Base-by-base conservation (phyloP, 1,140 invertebrate species). In the Cydia fagiglandana region DNA sequence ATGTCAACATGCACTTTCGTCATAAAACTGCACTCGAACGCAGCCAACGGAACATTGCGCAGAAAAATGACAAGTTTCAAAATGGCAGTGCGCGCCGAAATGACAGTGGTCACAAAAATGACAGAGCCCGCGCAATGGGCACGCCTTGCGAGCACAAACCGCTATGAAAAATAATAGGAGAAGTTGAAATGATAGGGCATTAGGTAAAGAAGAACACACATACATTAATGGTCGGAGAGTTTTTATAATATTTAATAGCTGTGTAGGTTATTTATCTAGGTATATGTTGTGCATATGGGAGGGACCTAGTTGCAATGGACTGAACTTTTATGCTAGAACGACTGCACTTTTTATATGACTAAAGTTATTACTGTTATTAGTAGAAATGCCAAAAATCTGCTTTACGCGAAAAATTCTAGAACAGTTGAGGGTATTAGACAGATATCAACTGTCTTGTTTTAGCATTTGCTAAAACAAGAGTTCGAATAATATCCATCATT, bases 11-110 rank as follows among this genome's bases (percentile, higher is more conserved):
- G 20, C 17, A 61, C 17, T 61, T 61, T 61, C 20, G 56, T 61
- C 56, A 61, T 10, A 61, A 56, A 61, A 10, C 56, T 61, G 56
- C 56, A 12, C 9, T 56, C 53, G 6, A 24, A 24, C 20, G 56
- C 56, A 61, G 6, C 20, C 56, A 61, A 12, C 56, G 56, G 56
- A 61, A 61, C 56, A 61, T 61, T 12, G 56, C 56, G 20, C 56
- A 24, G 17, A 61, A 61, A 61, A 61, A 61, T 61, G 17, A 61
- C 56, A 10, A 7, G 7, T 61, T 24, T 20, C 56, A 61, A 61
- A 61, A 61, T 61, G 4, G n/a, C n/a, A 7, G 50, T 53, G 12
- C n/a, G 6, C 50, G 50, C 12, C 6, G n/a, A 53, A 53, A 53
- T 53, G 50, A 53, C 50, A 17, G 50, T 41, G 38, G 38, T 41